Base-by-base conservation (phyloP, 2,888 invertebrate species). In the Chrysodeixis includens region DNA sequence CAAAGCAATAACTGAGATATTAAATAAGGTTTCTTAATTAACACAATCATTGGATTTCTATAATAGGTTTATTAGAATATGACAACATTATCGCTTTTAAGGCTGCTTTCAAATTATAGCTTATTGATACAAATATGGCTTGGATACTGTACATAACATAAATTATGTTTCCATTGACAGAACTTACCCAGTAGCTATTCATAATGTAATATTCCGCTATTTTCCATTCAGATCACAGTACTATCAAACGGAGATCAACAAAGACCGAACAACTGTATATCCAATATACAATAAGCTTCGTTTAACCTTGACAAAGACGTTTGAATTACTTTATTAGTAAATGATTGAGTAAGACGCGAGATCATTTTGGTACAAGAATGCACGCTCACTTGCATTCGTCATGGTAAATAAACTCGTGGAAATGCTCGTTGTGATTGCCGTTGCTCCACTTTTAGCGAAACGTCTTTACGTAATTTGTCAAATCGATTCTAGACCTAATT, bases 391-490 rank as follows among this genome's bases (percentile, higher is more conserved):
- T 71, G 76, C 73, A 82, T 81, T 83, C 82, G 87, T 86, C 86
- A 86, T 82, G 88, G 83, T 85, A 77, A 76, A 78, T 83, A 82
- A 80, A 78, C 78, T 77, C 72, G 71, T 81, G 77, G 79, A 83
- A 84, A 83, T 84, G 79, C 78, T 79, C 79, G 64, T 66, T 81
- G 81, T 83, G 82, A 83, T 83, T 85, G 81, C 76, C 56, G 76
- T 54, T 83, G 88, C 79, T 83, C 85, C 79, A 88, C 85, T 88
- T 88, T 85, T 73, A 69, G 73, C 64, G 78, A 76, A 81, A 77
- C 81, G 62, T 82, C 75, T 86, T 89, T 88, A 85, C 85, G 88
- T 87, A 89, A 89, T 86, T 83, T 78, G 79, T 84, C 80, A 81
- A 86, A 87, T 86, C 82, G 83, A 85, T 86, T 83, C 78, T 76